Base-by-base conservation (phyloP, 2,888 invertebrate species). In the Nipponacmea schrenckii region DNA sequence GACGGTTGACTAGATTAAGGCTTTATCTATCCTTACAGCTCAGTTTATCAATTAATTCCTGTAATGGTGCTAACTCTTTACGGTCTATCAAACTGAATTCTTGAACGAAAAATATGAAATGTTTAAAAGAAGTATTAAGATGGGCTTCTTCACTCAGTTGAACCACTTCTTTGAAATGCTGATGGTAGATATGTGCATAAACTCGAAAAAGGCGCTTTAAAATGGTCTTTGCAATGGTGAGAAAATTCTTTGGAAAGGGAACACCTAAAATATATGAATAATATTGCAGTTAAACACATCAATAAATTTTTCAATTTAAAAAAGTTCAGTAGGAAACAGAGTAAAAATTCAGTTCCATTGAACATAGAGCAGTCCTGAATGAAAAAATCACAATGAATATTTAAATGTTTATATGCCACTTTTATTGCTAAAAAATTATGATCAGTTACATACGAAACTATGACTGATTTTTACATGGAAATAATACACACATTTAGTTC, bases 101-200 rank as follows among this genome's bases (percentile, higher is more conserved):
- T 93, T 98, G 92, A 68, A 92, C 96, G 88, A 97, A 97, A 91
- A 97, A 98, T 88, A 99, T 98, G 90, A 99, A 99, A 91, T 99
- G 99, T 89, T 99, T 99, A 91, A 99, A 99, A 82, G 97, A 97
- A 75, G 99, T 99, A 91, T 99, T 99, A 83, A 99, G 93, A 90
- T 99, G 99, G 70, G 98, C 98, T 90, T 98, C 98, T 90, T 99
- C 98, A 69, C 87, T 83, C 73, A 99, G 92, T 90, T 97, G 95
- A 71, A 98, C 97, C 77, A 99, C 97, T 91, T 98, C 96, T 71
- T 95, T 94, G 90, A 99, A 98, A 91, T 99, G 99, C 89, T 98
- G 97, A 91, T 99, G 98, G 91, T 99, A 99, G 88, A 99, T 97
- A 91, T 99, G 99, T 69, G 99, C 99, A 90, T 99, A 99, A 74